phyloP scores from a whole-genome alignment of 2,797 vertebrate genomes.

The Gambelia wislizenii region DNA sequence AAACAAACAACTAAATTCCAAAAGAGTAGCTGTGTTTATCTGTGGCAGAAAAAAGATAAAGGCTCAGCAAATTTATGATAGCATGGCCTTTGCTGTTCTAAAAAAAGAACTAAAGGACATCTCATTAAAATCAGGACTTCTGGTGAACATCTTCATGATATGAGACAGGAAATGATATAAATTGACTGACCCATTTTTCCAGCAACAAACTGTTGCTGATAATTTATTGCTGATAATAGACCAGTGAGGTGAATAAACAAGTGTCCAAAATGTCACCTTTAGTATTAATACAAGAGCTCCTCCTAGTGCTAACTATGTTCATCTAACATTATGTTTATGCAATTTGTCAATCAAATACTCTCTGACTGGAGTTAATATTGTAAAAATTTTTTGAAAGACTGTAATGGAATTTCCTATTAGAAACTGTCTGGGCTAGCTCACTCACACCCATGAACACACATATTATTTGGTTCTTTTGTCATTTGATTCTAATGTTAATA shows the following conservation, averaged over 20 bases:
- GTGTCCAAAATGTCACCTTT: no score
- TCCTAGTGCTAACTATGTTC: background rate
- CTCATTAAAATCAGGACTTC: background rate
- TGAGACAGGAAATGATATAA: background rate
- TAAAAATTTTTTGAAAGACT: no score
- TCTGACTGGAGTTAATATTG: no score
- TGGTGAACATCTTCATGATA: background rate
- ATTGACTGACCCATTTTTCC: background rate
- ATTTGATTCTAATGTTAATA: no score
- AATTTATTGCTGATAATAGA: background rate
- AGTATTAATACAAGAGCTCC: constrained; percentile 15
- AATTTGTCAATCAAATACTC: no score
- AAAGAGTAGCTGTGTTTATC: no score
- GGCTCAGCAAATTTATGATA: background rate
- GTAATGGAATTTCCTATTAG: no score
- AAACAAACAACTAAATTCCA: no score
- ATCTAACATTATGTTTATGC: background rate
- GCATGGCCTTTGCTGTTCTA: background rate
- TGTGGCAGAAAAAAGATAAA: no score
- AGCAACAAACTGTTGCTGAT: background rate
- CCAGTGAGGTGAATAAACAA: background rate
- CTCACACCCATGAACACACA: no score
- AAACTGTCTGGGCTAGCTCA: no score
- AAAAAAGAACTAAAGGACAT: background rate
- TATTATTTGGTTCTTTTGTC: no score